These are phyloP conservation scores for Protobothrops mucrosquamatus DNA, from an alignment of 2,113 vertebrate genomes.

Conservation along the genomic window DNA sequence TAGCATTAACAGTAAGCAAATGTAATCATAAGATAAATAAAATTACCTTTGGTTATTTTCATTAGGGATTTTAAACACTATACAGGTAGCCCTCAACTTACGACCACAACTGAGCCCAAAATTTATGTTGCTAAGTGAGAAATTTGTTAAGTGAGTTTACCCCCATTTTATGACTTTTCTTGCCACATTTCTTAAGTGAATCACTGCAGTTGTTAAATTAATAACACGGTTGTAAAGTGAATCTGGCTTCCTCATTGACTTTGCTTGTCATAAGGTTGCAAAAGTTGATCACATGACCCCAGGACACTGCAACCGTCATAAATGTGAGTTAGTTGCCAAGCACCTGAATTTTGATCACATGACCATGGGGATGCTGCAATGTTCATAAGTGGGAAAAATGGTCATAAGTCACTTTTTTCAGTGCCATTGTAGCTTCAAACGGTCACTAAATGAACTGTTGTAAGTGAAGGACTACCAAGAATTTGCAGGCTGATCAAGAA, in stretches of 20 bases:
- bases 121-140: neutral
- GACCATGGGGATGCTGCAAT: neutral
- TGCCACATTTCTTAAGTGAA: neutral
- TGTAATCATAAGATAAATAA: neutral
- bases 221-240: neutral
- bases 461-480: neutral
- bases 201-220: neutral
- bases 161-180: neutral
- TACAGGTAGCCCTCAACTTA: neutral
- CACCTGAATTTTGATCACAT: neutral
- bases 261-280: neutral
- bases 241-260: neutral
- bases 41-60: neutral
- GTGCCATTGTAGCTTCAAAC: neutral
- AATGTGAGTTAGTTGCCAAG: neutral
- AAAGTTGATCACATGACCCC: neutral
- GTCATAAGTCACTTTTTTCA: neutral
- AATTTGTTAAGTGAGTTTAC: neutral
- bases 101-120: neutral
- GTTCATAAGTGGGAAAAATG: neutral
- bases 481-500: neutral
- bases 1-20: neutral
- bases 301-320: neutral
- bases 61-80: neutral
- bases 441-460: neutral